A percentile compares a stretch with the other conserved stretches of the same genome.
These are phyloP conservation scores for Noctua pronuba DNA, from an alignment of 2,888 invertebrate genomes.

Conservation along the genomic window DNA sequence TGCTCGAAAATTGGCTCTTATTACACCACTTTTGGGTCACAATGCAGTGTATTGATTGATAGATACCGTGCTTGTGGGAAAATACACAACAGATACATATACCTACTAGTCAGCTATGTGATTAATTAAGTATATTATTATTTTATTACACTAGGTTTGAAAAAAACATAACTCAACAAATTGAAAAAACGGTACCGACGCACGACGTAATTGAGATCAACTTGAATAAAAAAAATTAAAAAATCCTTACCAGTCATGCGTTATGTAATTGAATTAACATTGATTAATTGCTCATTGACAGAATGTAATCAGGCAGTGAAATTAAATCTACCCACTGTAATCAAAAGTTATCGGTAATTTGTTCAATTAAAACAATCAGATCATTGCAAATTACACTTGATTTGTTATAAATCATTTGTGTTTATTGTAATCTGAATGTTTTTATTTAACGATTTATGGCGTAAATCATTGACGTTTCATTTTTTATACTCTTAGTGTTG, in stretches of 20 bases:
- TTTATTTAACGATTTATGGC: background rate
- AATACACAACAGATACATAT: background rate
- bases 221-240: no score
- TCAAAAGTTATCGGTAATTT: slow-evolving; percentile 27
- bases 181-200: background rate
- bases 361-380: slow-evolving; percentile 35
- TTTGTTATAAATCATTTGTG: slow-evolving; percentile 13
- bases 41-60: background rate
- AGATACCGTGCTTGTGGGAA: background rate
- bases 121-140: background rate
- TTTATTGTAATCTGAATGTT: slow-evolving; percentile 4
- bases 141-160: background rate
- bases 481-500: background rate
- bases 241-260: slow-evolving; percentile 1
- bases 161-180: background rate
- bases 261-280: slow-evolving; percentile 12
- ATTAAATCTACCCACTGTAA: slow-evolving; percentile 33
- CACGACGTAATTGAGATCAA: background rate
- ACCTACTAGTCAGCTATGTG: background rate
- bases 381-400: slow-evolving; percentile 13
- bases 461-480: background rate
- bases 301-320: slow-evolving; percentile 31
- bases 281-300: slow-evolving; percentile 27
- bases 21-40: background rate
- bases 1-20: background rate